Evolutionary conservation across 2,113 vertebrate genomes (phyloP).

Genomic region (Paratilapia polleni): DNA sequence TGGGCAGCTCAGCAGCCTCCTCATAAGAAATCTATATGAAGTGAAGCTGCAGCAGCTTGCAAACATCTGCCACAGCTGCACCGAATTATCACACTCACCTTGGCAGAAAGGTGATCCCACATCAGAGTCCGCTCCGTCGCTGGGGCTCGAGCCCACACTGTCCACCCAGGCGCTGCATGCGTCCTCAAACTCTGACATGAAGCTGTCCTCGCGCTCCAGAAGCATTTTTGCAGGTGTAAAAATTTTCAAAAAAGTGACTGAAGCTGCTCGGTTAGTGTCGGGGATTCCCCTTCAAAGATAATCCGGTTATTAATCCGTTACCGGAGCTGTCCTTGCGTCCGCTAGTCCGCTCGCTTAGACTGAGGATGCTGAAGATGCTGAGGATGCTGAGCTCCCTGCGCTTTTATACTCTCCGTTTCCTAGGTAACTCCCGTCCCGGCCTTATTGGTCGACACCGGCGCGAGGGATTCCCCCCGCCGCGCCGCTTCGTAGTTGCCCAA

Average conservation of each 20-base stretch:
- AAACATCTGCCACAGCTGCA: constrained; percentile 1
- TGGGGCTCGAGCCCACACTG: constrained; percentile 70
- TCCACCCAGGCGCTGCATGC: constrained; percentile 77
- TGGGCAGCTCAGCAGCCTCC: constrained; percentile 10
- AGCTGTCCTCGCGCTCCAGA: constrained; percentile 72
- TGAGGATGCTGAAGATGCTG: constrained; percentile 55
- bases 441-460: constrained; percentile 82
- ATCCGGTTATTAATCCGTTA: constrained; percentile 44
- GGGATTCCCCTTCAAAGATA: constrained; percentile 15
- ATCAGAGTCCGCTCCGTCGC: constrained; percentile 60
- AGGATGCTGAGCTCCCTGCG: constrained; percentile 50
- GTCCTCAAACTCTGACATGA: constrained; percentile 77
- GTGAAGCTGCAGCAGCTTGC: neutral
- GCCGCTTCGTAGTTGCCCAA: constrained; percentile 87
- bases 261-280: neutral
- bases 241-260: neutral
- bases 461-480: constrained; percentile 89
- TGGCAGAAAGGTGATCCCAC: constrained; percentile 67
- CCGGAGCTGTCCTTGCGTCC: constrained; percentile 12
- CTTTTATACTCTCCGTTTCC: constrained; percentile 86
- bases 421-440: constrained; percentile 80
- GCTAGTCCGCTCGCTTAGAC: constrained; percentile 28
- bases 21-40: neutral
- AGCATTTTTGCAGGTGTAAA: constrained; percentile 46
- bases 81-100: constrained; percentile 50